Evolutionary conservation across 2,888 invertebrate genomes (phyloP), one percentile per base, ranked within the genome.

Genomic region (Hirtodrosophila trivittata): DNA sequence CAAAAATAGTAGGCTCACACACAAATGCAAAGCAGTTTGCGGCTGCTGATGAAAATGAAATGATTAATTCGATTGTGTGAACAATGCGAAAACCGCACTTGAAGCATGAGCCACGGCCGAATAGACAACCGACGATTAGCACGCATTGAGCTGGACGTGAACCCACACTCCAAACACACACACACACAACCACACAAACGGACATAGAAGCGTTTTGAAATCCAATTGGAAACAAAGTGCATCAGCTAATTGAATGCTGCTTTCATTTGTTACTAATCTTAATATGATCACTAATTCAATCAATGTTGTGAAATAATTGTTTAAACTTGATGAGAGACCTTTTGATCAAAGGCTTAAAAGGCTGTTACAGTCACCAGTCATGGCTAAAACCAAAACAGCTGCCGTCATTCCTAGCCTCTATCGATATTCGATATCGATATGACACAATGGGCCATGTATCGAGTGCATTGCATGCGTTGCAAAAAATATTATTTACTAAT

Each of bases 371-470:
- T 72, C 63, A 64, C 51, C 68, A 71, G 55, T 68, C 58, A 71
- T 55, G 71, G 71, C 73, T 58, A 72, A 68, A 72, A 80, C 59
- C 73, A 82, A 76, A 80, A 83, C 80, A 80, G 80, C 80, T 80
- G 80, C 80, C 80, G 83, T 80, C 80, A 80, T 70, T 62, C 43
- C 52, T 58, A 41, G 8, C 12, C 26, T 7, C 26, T 65, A 73
- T 73, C 73, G 72, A 72, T 72, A 73, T 45, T 32, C 35, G 43
- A 55, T 72, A 73, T 71, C 83, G 83, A 76, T 83, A 74, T 49
- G n/a, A 28, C 26, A 28, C 45, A 39, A 16, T 46, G 32, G 13
- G 14, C 14, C 42, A 28, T 42, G 32, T 80, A 81, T 75, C 73
- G 77, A 65, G 41, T 66, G 69, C 60, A 62, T 52, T 69, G 71